Base-by-base conservation (phyloP, 1,140 invertebrate genomes). In the Amphibalanus amphitrite region DNA sequence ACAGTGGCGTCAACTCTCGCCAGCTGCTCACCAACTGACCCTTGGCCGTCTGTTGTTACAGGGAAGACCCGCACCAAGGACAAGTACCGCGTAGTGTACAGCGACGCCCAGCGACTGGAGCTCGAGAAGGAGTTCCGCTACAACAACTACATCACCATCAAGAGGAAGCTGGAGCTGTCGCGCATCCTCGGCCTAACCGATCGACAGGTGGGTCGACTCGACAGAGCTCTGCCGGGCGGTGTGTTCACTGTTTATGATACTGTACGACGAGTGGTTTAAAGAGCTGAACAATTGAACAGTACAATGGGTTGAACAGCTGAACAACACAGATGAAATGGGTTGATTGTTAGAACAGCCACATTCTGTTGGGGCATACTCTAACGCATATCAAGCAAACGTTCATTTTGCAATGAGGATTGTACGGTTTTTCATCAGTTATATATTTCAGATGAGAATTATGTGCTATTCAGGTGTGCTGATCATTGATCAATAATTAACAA, bases 31-130 rank as follows among this genome's bases (percentile, higher is more conserved):
- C 38, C 38, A 38, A 8, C 38, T 6, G 6, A 17, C 6, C 38
- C 38, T 38, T 38, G 6, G 38, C 38, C 17, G 38, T 38, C 6
- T 17, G 6, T 38, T 38, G 38, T 88, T 86, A 26, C 83, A 95
- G 93, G 92, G 69, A 95, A 94, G 85, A 96, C 93, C 28, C 83
- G 96, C 73, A 99, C 96, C n/a, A 97, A 96, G 83, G 96, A 99
- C 82, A 98, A 98, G 82, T 99, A 98, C 82, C 86, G 96, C 64
- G 95, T 98, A 3, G 97, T 99, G 33, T 99, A 99, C 82, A 93
- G 90, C 17, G 97, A 99, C 78, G 89, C 91, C 76, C 96, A 98
- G 81, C 83, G 96, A 23, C 81, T 98, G n/a, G 95, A 98, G 79
- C 81, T 99, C 73, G 96, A 99, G 80, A 98, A 97, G 77, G 96